Base-by-base conservation (phyloP, 2,797 vertebrate species). In the Danio kyathit region DNA sequence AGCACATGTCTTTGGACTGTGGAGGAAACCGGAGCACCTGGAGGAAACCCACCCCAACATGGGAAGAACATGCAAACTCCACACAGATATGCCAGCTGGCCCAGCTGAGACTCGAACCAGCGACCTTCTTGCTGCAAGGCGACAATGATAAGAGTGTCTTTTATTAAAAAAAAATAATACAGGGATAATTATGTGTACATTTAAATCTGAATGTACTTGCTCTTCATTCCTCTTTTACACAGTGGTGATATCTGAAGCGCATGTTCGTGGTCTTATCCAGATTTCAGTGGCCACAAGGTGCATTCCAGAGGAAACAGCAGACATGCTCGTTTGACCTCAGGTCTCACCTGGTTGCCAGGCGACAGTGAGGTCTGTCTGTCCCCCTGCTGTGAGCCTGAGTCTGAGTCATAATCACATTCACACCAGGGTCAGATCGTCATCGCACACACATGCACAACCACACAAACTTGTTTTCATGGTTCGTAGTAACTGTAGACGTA, bases 271-370 rank as follows among this genome's bases (percentile, higher is more conserved):
- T 56, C 64, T 75, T 43, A 46, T 48, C 46, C 10, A 0, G 3
- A n/a, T 74, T 60, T 74, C 56, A 40, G 14, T 61, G 49, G 71
- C 12, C 29, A 40, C 38, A 61, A 73, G 49, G 46, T 52, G 46
- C 71, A 79, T 60, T 77, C 75, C 64, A 43, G 60, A 52, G 75
- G 74, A 79, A 82, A 83, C 19, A 60, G 76, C 70, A 80, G 46
- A 79, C 72, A 67, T 84, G 82, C 40, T 76, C 83, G 29, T 84
- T 84, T 84, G 82, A 85, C 84, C 86, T 85, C 38, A n/a, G 74
- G 57, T 71, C 48, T 80, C 82, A 84, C 82, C 82, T 80, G 86
- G 86, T 85, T 87, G 82, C 86, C 67, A 72, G 74, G 84, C 84
- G 85, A 85, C 86, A 72, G 29, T 44, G 52, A 51, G 75, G 82